These are phyloP conservation scores for Agrochola circellaris DNA, from an alignment of 2,888 invertebrate genomes.

Conservation along the genomic window DNA sequence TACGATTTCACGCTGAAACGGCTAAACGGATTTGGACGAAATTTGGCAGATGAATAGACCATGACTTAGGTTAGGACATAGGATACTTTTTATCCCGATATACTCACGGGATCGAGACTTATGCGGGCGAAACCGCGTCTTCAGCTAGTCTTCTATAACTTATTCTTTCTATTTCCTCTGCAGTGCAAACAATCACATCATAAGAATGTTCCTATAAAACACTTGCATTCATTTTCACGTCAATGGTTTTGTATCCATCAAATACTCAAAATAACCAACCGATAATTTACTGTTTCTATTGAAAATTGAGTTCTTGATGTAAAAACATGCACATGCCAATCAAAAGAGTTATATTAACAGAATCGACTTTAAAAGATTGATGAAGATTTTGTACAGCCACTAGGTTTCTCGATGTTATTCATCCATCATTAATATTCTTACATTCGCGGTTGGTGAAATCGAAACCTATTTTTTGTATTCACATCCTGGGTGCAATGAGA, in stretches of 20 bases:
- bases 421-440: background rate
- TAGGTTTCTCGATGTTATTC: background rate
- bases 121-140: too few relatives aligned
- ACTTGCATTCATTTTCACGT: background rate
- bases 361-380: background rate
- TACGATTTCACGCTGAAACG: too few relatives aligned
- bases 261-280: constrained; percentile 4
- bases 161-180: background rate
- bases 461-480: too few relatives aligned
- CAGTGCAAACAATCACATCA: background rate
- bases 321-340: constrained; percentile 2
- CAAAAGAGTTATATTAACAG: constrained; percentile 6
- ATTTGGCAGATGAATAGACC: too few relatives aligned
- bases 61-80: too few relatives aligned
- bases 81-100: too few relatives aligned
- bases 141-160: too few relatives aligned
- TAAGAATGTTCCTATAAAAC: background rate
- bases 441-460: too few relatives aligned
- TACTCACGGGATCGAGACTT: too few relatives aligned
- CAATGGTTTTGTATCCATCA: background rate
- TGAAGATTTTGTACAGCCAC: background rate
- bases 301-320: constrained; percentile 13
- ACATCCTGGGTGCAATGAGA: too few relatives aligned
- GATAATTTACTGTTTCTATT: background rate
- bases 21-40: too few relatives aligned